These are phyloP conservation scores for Nezara viridula DNA, from an alignment of 2,888 invertebrate genomes.

Conservation along the genomic window DNA sequence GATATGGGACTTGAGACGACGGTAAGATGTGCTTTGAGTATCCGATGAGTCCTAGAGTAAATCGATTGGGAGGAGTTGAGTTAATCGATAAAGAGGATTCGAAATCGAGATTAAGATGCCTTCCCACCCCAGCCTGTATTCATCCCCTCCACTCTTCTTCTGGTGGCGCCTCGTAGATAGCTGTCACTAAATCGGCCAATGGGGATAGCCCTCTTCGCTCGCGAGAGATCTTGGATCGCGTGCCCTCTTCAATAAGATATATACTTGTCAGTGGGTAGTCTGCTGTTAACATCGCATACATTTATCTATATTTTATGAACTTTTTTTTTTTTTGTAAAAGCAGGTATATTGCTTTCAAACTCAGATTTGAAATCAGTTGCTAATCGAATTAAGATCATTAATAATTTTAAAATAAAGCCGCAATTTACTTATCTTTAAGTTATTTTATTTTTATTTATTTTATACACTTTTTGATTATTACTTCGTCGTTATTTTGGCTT, in stretches of 20 bases:
- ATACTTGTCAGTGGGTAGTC: neutral
- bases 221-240: neutral
- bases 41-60: neutral
- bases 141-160: neutral
- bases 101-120: constrained; percentile 51
- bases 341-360: too few relatives aligned
- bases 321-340: neutral
- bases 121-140: neutral
- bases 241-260: neutral
- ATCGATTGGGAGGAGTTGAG: neutral
- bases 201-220: neutral
- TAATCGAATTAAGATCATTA: too few relatives aligned
- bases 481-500: too few relatives aligned
- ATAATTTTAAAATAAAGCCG: too few relatives aligned
- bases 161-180: neutral
- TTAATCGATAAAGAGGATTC: constrained; percentile 32
- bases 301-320: neutral
- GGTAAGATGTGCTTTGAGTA: neutral
- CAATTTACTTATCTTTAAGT: too few relatives aligned
- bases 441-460: too few relatives aligned
- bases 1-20: neutral
- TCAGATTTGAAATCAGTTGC: too few relatives aligned
- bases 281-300: neutral
- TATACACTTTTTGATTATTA: too few relatives aligned
- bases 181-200: constrained; percentile 18